Base-by-base conservation (phyloP, 2,113 vertebrate species). In the Hippoglossus stenolepis region DNA sequence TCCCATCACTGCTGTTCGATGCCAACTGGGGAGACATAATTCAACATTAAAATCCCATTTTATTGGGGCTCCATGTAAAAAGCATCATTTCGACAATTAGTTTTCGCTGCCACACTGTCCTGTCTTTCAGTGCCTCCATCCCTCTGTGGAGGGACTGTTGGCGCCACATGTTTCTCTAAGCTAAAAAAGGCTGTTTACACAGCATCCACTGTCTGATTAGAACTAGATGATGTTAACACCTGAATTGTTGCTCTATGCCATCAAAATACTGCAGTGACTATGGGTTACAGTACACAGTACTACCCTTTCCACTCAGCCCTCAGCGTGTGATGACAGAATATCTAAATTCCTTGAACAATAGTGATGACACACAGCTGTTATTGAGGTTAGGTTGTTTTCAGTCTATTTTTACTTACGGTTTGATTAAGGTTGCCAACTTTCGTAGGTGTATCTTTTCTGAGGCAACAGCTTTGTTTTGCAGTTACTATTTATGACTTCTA, bases 311-410 rank as follows among this genome's bases (percentile, higher is more conserved):
- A 1, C 62, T 67, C 80, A 17, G 47, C 15, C 14, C 15, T 15
- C 47, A 31, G 72, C 38, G 17, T 69, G 59, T 70, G 77, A 82
- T 90, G 79, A 90, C 83, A 85, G 73, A 86, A 71, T 58, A 67
- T 78, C 65, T 49, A 75, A 77, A 84, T 82, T 72, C 82, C 68
- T 79, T 72, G 13, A 66, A 76, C 70, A 85, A 79, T n/a, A 68
- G 58, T 28, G 84, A 81, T 86, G 85, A 87, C 84, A 83, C 69
- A 69, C 51, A 77, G 47, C 72, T 89, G 65, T 85, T 83, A 47
- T 73, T 87, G 63, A 83, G 72, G 57, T 80, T 73, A 59, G 61
- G 79, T 88, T 81, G 78, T 85, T 81, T 90, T 78, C 47, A 35
- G 17, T 57, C 47, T 74, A 73, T 87, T 87, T 88, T 80, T 75